phyloP scores from a whole-genome alignment of 2,113 vertebrate genomes.

The Fulica atra region DNA sequence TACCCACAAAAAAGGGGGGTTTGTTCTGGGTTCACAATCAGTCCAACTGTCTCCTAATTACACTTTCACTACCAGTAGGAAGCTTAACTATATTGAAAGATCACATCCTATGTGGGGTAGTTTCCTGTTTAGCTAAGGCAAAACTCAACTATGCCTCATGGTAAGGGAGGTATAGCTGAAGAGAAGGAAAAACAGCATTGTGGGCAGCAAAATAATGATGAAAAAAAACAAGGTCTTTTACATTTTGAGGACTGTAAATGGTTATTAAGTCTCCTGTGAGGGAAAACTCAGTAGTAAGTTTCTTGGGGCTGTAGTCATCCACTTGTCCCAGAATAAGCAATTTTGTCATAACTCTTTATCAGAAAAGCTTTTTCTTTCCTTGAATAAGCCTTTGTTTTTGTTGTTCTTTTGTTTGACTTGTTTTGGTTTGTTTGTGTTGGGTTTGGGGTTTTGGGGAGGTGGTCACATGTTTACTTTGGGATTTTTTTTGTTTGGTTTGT shows the following conservation, averaged over 20 bases:
- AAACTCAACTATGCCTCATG: neutral
- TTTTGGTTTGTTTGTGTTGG: neutral
- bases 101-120: neutral
- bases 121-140: neutral
- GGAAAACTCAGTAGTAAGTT: neutral
- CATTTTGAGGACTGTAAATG: neutral
- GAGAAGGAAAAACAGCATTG: neutral
- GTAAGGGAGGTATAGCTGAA: rapidly evolving
- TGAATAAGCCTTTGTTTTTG: neutral
- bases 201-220: neutral
- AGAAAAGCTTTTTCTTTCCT: neutral
- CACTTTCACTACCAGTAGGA: neutral
- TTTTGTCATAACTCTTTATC: neutral
- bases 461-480: neutral
- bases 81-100: neutral
- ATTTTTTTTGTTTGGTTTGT: rapidly evolving
- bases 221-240: neutral
- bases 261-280: neutral
- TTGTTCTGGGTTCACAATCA: too few relatives aligned
- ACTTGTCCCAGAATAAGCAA: neutral
- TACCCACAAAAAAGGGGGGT: neutral
- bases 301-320: neutral
- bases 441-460: neutral
- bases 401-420: neutral
- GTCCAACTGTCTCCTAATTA: neutral